Evolutionary conservation across 1,140 invertebrate species (phyloP), one percentile per base, ranked within the genome.

Genomic region (Wasmannia auropunctata): DNA sequence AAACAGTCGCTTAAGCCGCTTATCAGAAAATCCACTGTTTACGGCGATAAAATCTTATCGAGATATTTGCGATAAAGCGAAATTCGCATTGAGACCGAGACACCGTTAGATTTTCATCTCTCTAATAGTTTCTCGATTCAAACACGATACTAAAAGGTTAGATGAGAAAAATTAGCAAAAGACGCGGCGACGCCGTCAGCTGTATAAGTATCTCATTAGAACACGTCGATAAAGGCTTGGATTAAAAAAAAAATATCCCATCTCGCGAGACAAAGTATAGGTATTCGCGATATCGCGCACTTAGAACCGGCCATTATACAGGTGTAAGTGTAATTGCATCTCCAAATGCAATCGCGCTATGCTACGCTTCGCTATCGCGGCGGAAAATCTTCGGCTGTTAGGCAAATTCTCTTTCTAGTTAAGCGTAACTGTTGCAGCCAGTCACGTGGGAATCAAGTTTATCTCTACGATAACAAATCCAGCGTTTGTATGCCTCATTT

Each of bases 191-290:
- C n/a, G 25, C 19, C 37, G 14, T 8, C 19, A 58, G 60, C 25
- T 31, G 34, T 43, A n/a, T n/a, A 76, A 31, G 51, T 34, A 34
- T 60, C 56, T 60, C 34, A 14, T 83, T 74, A 83, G 19, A 72
- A 14, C 37, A 25, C 25, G 19, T 34, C 34, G 65, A 81, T 69
- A 56, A 22, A 8, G 31, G 37, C 43, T 6, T 46, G 19, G 14
- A 74, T 60, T 75, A 80, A 67, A 80, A 80, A n/a, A n/a, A n/a
- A n/a, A n/a, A n/a, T n/a, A 37, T 54, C 43, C 69, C 54, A 54
- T 67, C 60, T 79, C 22, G 16, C 16, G 31, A 80, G 62, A 69
- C 77, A 69, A 69, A 16, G 46, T 3, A 54, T 67, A 54, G 16
- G 11, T 37, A 28, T 54, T 51, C n/a, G 22, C 54, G 77, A 80